Base-by-base conservation (phyloP, 1,140 invertebrate species). In the Lepeophtheirus salmonis region DNA sequence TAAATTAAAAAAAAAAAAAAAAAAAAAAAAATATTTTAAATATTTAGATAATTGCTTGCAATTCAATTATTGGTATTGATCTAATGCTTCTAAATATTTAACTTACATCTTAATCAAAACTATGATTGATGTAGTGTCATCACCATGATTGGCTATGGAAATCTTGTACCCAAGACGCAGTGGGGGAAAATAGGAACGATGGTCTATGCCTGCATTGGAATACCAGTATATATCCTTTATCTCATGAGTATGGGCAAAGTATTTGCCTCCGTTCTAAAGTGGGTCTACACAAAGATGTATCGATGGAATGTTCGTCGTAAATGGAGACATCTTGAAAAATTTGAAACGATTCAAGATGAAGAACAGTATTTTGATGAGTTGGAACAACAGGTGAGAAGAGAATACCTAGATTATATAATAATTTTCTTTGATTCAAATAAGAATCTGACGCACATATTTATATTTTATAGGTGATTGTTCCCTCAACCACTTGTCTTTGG, bases 91-190 rank as follows among this genome's bases (percentile, higher is more conserved):
- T n/a, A n/a, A n/a, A n/a, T n/a, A n/a, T n/a, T n/a, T n/a, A n/a
- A n/a, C n/a, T n/a, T n/a, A n/a, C n/a, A n/a, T n/a, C n/a, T n/a
- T n/a, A n/a, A n/a, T n/a, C n/a, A n/a, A n/a, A n/a, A n/a, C n/a
- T n/a, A n/a, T n/a, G n/a, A n/a, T n/a, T n/a, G n/a, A n/a, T n/a
- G n/a, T 22, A 54, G 84, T 16, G 80, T 89, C 1, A 88, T 89
- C 67, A 89, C 86, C 2, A 89, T 89, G 86, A 88, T 89, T 64
- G 91, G 91, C 1, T 96, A 95, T 70, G 92, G 92, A 0, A 91
- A 94, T 71, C 80, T 94, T 67, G 83, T 91, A 3, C 90, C 91
- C 0, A 81, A 83, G 67, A 96, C 90, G 0, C 74, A 80, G 0
- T 84, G 84, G 81, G 92, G 92, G 1, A 92, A 94, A 72, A 80